Evolutionary conservation across 2,113 vertebrate species (phyloP), one percentile per base, ranked within the genome.

Genomic region (Sceloporus tristichus): DNA sequence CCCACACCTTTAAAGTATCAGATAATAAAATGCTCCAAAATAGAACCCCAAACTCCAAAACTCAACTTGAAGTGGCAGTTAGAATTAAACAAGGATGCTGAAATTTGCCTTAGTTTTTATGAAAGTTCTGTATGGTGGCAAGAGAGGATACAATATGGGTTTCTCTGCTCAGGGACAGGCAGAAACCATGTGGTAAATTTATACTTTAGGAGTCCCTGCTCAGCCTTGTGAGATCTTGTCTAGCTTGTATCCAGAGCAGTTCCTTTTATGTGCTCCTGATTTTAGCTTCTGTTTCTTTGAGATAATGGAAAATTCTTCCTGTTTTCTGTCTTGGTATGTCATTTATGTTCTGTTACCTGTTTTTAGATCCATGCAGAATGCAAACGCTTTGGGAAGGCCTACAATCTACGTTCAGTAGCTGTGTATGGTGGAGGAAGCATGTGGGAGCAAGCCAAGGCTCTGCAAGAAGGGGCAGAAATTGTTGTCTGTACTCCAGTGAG

Each of bases 401-500:
- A 99, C 81, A 99, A 99, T 38, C 95, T 99, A 95, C 98, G 98
- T 68, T 99, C 99, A 0, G 99, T 99, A 85, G 99, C 99, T 0
- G 99, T 99, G 13, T 99, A 99, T 11, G 99, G 99, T 94, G 99
- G 99, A 85, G 99, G 99, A 80, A 99, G 99, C 96, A 99, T 99
- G 99, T 99, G 99, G 99, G 99, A 99, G 90, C 99, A 99, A 90
- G 99, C 99, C 95, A 99, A 99, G 87, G 99, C 98, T 82, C 97
- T 99, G 85, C 99, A 99, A 94, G 99, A 99, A 89, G 99, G 99
- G 25, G 98, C 99, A n/a, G 99, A 99, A 94, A 99, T 99, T 13
- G 98, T 99, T 42, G 99, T 99, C 74, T 99, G 99, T 96, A 99
- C 99, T n/a, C 99, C 99, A 86, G 99, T 99, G 93, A 98, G 98